Conservation (phyloP, 1,140 invertebrate species). For the Ganaspis sp. region DNA sequence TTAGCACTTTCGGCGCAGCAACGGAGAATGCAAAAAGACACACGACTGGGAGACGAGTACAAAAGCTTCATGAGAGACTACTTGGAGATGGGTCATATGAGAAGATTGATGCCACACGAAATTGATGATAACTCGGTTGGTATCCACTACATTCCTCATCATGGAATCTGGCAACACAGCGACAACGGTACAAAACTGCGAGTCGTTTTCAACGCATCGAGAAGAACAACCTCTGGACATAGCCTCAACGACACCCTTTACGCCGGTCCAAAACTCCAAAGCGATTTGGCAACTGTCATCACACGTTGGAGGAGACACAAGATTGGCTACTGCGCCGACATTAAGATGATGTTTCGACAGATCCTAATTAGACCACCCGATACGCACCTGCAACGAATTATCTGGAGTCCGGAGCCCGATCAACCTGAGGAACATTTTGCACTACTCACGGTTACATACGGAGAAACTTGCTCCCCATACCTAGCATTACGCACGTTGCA, state of each 20-base stretch:
- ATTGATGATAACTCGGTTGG: background rate
- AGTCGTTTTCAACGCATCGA: background rate
- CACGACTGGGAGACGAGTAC: background rate
- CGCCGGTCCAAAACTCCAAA: background rate
- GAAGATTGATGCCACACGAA: background rate
- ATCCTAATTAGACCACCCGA: background rate
- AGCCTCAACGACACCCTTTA: background rate
- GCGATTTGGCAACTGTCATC: background rate
- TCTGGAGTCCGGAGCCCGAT: constrained; percentile 28
- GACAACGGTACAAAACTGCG: background rate
- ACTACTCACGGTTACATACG: constrained; percentile 42
- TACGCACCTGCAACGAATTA: background rate
- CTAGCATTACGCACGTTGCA: constrained; percentile 20
- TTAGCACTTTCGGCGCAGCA: background rate
- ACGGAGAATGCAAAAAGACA: background rate
- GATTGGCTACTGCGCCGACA: background rate
- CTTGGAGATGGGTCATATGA: background rate
- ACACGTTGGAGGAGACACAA: background rate
- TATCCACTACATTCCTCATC: background rate
- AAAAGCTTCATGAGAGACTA: background rate
- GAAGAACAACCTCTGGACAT: background rate
- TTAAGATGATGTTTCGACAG: background rate
- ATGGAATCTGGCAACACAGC: background rate
- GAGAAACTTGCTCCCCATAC: constrained; percentile 41
- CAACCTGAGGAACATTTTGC: background rate